A percentile compares a stretch with the other conserved stretches of the same genome.
These are phyloP conservation scores for Gavia stellata DNA, from an alignment of 2,113 vertebrate species.

Conservation along the genomic window DNA sequence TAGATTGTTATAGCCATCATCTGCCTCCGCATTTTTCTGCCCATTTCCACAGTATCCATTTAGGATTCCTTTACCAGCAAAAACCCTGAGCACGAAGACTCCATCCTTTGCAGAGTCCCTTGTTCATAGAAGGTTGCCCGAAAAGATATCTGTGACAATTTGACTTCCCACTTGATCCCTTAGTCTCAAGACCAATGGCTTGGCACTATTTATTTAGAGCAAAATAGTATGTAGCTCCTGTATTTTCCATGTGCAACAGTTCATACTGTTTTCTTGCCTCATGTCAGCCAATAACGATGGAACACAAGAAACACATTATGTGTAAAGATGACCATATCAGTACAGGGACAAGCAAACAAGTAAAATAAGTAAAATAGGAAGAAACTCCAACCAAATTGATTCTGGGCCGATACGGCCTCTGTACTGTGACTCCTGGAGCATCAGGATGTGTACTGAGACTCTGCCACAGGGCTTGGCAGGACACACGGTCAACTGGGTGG, in stretches of 20 bases:
- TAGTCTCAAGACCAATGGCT: not conserved
- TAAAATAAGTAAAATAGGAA: not conserved
- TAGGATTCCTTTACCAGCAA: not conserved
- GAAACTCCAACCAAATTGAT: not conserved
- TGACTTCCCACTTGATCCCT: not conserved
- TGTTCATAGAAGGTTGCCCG: not conserved
- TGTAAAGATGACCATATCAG: not conserved
- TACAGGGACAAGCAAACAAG: not conserved
- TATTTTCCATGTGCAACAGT: not conserved
- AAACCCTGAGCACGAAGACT: not conserved
- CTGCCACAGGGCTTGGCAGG: not conserved
- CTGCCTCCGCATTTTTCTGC: not conserved
- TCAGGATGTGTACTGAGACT: no score
- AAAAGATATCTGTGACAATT: not conserved
- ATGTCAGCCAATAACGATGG: not conserved
- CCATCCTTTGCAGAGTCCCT: not conserved
- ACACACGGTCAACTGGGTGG: accelerated
- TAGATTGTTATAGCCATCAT: not conserved
- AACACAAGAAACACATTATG: not conserved
- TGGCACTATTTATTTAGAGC: not conserved
- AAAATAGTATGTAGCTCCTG: not conserved
- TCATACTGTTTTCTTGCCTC: not conserved
- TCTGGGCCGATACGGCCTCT: not conserved
- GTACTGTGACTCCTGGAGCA: not conserved
- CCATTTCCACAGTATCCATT: not conserved